Evolutionary conservation across 2,113 vertebrate species (phyloP).

Genomic region (Zapus hudsonius): DNA sequence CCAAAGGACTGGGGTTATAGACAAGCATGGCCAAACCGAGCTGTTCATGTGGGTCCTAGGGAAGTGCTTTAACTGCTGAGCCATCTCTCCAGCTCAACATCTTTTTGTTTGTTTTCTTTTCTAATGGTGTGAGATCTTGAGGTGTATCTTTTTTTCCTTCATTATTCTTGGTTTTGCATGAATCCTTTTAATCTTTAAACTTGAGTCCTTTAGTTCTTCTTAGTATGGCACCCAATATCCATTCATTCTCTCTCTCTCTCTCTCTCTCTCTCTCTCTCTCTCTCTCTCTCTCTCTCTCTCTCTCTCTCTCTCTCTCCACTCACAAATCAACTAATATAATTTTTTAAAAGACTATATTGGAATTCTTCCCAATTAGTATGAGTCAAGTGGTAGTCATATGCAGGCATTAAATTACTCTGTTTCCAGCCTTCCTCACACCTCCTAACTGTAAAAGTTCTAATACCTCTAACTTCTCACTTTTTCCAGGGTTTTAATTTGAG

Average conservation of each 20-base stretch:
- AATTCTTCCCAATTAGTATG: conserved; percentile 19
- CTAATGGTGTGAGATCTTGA: neutral
- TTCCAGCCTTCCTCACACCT: neutral
- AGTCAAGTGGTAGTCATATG: conserved; percentile 14
- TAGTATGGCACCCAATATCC: neutral
- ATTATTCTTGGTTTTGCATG: neutral
- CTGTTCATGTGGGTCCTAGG: too few species aligned
- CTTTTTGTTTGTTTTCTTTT: neutral
- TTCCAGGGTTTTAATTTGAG: conserved; percentile 34
- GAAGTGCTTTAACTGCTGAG: too few species aligned
- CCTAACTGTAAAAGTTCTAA: neutral
- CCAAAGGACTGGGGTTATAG: too few species aligned
- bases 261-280: too few species aligned
- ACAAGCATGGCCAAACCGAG: too few species aligned
- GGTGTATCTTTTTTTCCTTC: conserved; percentile 9
- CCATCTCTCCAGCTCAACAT: too few species aligned
- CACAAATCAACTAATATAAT: too few species aligned
- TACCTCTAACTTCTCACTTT: conserved; percentile 26
- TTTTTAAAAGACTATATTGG: too few species aligned
- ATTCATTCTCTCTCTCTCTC: too few species aligned
- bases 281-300: too few species aligned
- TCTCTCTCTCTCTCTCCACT: too few species aligned
- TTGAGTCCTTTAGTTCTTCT: conserved; percentile 29
- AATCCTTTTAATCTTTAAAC: conserved; percentile 33
- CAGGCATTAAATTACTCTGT: neutral